Percentiles rank a stretch among this genome's conserved stretches.
Evolutionary conservation across 2,888 invertebrate genomes (phyloP).

Genomic region (Lithophane leautieri): DNA sequence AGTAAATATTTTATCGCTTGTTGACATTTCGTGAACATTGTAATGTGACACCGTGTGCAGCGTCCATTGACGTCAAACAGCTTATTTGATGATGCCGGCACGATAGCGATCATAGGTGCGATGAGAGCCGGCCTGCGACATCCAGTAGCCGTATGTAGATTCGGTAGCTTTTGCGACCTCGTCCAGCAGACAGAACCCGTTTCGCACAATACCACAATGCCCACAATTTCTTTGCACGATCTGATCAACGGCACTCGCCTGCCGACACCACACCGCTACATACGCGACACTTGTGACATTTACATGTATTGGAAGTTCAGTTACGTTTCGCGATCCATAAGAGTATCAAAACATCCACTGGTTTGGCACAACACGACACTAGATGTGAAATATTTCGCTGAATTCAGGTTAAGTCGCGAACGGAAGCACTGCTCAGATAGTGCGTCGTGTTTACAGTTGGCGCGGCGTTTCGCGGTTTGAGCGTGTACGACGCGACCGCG

Average conservation of each 20-base stretch:
- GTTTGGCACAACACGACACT: slow-evolving; percentile 89
- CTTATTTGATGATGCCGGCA: slow-evolving; percentile 75
- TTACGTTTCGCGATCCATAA: slow-evolving; percentile 80
- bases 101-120: slow-evolving; percentile 73
- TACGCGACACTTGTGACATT: slow-evolving; percentile 83
- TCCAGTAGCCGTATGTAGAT: slow-evolving; percentile 77
- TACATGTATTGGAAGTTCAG: slow-evolving; percentile 85
- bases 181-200: slow-evolving; percentile 80
- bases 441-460: slow-evolving; percentile 89
- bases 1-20: slow-evolving; percentile 80
- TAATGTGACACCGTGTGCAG: slow-evolving; percentile 80
- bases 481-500: slow-evolving; percentile 71
- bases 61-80: slow-evolving; percentile 77
- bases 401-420: slow-evolving; percentile 85
- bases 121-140: slow-evolving; percentile 78
- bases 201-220: slow-evolving; percentile 83
- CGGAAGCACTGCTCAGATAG: slow-evolving; percentile 85
- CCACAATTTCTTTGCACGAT: slow-evolving; percentile 83
- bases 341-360: slow-evolving; percentile 78
- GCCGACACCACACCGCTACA: slow-evolving; percentile 84
- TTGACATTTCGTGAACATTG: slow-evolving; percentile 81
- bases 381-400: slow-evolving; percentile 75
- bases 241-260: slow-evolving; percentile 79
- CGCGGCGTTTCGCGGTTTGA: slow-evolving; percentile 79
- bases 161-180: slow-evolving; percentile 80